Evolutionary conservation across 2,113 vertebrate species (phyloP).

Genomic region (Tylochromis polylepis): DNA sequence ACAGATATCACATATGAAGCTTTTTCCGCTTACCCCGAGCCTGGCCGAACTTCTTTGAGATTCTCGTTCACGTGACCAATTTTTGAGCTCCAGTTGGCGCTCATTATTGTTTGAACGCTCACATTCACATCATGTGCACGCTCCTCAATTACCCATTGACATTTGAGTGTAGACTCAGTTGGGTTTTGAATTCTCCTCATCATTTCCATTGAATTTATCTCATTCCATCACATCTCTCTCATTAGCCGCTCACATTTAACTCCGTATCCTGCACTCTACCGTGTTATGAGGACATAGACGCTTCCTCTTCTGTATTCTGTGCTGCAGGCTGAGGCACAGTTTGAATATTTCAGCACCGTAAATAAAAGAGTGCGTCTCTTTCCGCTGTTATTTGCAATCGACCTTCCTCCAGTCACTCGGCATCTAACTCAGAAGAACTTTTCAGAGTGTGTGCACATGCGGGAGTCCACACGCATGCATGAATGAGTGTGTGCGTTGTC

Average conservation of each 20-base stretch:
- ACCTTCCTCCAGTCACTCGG: conserved; percentile 10
- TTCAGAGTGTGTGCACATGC: neutral
- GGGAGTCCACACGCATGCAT: neutral
- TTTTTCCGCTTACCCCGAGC: neutral
- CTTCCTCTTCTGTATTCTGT: conserved; percentile 11
- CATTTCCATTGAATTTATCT: neutral
- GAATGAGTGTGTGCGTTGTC: neutral
- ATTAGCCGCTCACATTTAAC: neutral
- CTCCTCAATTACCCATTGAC: neutral
- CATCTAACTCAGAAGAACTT: neutral
- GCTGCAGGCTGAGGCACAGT: neutral
- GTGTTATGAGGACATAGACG: neutral
- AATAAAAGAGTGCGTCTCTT: conserved; percentile 28
- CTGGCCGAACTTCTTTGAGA: neutral
- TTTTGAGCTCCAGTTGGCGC: neutral
- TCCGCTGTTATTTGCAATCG: conserved; percentile 11
- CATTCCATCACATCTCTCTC: neutral
- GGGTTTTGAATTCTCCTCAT: neutral
- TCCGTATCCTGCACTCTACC: neutral
- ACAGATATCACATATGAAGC: neutral
- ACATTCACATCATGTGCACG: neutral
- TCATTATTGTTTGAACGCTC: neutral
- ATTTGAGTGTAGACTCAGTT: neutral
- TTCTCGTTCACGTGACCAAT: neutral
- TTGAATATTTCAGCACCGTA: conserved; percentile 24